Evolutionary conservation across 2,113 vertebrate species (phyloP).

Genomic region (Dasyurus viverrinus): DNA sequence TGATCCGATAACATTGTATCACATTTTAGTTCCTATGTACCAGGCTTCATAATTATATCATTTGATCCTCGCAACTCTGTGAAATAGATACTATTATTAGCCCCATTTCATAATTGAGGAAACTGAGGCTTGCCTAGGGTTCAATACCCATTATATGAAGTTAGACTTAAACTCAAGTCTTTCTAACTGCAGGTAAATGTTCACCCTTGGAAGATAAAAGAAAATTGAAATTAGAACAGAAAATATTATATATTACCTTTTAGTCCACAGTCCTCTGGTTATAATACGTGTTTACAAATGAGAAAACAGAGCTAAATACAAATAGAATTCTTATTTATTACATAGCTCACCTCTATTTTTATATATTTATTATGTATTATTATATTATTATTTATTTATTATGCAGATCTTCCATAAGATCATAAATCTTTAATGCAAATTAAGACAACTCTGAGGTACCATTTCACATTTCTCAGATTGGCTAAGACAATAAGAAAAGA

Average conservation of each 20-base stretch:
- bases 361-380: neutral
- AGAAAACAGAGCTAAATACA: neutral
- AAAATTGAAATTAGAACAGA: fast-evolving
- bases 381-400: neutral
- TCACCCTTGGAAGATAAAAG: slow-evolving; percentile 41
- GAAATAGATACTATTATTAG: too few relatives aligned
- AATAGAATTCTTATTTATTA: neutral
- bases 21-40: too few relatives aligned
- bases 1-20: too few relatives aligned
- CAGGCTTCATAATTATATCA: too few relatives aligned
- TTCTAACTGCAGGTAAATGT: neutral
- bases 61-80: too few relatives aligned
- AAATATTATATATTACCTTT: neutral
- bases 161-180: too few relatives aligned
- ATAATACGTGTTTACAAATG: neutral
- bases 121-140: too few relatives aligned
- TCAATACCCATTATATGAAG: too few relatives aligned
- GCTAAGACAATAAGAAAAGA: too few relatives aligned
- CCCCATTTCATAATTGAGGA: too few relatives aligned
- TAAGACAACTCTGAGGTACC: too few relatives aligned
- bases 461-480: too few relatives aligned
- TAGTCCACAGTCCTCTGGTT: neutral
- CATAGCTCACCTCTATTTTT: neutral
- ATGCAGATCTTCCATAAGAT: neutral
- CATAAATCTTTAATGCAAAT: neutral